phyloP scores from a whole-genome alignment of 2,113 vertebrate genomes.

The Notarius quadriscutis region DNA sequence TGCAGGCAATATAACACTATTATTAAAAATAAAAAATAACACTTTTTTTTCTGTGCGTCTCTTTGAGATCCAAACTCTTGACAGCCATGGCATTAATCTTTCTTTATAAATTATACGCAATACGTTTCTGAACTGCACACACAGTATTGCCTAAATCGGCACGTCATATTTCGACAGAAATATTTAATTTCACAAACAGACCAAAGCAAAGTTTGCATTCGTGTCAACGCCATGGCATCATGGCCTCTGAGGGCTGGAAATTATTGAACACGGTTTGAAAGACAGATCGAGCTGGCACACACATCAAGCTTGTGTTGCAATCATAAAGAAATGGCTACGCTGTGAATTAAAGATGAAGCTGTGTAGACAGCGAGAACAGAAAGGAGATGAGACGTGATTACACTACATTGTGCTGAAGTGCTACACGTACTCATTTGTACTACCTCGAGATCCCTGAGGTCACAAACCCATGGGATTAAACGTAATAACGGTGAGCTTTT shows the following conservation, averaged over 20 bases:
- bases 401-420: background rate
- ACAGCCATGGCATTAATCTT: background rate
- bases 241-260: slow-evolving; percentile 69
- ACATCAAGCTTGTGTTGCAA: slow-evolving; percentile 77
- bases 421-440: background rate
- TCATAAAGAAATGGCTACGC: slow-evolving; percentile 74
- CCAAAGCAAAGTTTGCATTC: slow-evolving; percentile 62
- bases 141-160: background rate
- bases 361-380: slow-evolving; percentile 51
- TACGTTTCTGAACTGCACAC: too few relatives aligned
- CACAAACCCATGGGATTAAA: slow-evolving; percentile 36
- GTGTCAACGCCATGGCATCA: slow-evolving; percentile 63
- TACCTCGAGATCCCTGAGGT: background rate
- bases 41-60: background rate
- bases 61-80: background rate
- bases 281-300: slow-evolving; percentile 68
- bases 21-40: background rate
- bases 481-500: slow-evolving; percentile 51
- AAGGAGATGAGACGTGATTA: slow-evolving; percentile 41
- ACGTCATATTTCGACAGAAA: background rate
- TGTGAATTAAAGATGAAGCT: slow-evolving; percentile 75
- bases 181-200: slow-evolving; percentile 11
- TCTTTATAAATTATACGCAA: background rate
- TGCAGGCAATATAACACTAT: too few relatives aligned
- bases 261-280: slow-evolving; percentile 74